Base-by-base conservation (phyloP, 2,888 invertebrate species). In the Hecatera dysodea region DNA sequence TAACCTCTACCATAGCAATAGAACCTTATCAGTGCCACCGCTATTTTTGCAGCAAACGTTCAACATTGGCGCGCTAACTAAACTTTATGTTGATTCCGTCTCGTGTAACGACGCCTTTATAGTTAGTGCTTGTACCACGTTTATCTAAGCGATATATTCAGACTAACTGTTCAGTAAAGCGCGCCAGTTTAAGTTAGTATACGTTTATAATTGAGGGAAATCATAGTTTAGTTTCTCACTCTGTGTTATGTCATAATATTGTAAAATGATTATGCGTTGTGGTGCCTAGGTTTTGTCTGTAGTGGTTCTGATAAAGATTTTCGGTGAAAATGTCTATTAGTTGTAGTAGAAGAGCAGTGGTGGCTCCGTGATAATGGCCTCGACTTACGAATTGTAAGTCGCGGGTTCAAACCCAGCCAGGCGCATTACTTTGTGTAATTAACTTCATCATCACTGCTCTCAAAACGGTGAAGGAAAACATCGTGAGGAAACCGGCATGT, bases 71-170 rank as follows among this genome's bases (percentile, higher is more conserved):
- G 19, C 57, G 59, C 64, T 81, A 61, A 67, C 60, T 73, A n/a
- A 63, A 74, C 57, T 75, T 74, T 73, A 78, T 77, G 82, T 80
- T 82, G 73, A 77, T 79, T 63, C 73, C 44, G 76, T 68, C 56
- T 62, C 72, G 81, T 83, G 79, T 84, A 85, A 75, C 75, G 57
- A 59, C 53, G 71, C 67, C 79, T 75, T 84, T 65, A 85, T 61
- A 15, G 72, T 78, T 79, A 81, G 75, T 70, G 79, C 82, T 78
- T 84, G 86, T 84, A 78, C 56, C 68, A 56, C 62, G 75, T 78
- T 85, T 85, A 85, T 85, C 86, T 85, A 65, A 63, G 72, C 82
- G 75, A 85, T 84, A 85, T 85, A 84, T 85, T 81, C 56, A 46
- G 33, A 61, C 73, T 81, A 84, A 84, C 82, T 79, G 84, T 84